These are phyloP conservation scores for Xestoiulus laeticollis DNA, from an alignment of 2,888 invertebrate genomes.

Conservation along the genomic window DNA sequence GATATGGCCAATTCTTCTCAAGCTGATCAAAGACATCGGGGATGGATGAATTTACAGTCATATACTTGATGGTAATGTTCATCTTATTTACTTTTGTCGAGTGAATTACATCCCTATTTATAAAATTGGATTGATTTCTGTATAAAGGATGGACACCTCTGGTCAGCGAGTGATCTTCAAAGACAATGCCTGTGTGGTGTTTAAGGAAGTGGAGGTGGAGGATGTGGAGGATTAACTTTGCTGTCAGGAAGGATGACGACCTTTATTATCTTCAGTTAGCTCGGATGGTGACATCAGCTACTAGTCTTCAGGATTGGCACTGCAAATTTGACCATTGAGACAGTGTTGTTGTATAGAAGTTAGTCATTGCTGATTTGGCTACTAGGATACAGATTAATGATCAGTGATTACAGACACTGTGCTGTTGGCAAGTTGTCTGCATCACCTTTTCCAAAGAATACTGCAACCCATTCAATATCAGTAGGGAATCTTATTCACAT, in stretches of 20 bases:
- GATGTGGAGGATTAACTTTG: not conserved
- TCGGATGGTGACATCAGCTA: no score
- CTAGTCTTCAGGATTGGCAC: no score
- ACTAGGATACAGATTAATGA: not conserved
- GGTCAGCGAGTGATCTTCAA: not conserved
- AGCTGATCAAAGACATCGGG: not conserved
- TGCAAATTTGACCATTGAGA: no score
- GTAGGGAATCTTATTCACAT: not conserved
- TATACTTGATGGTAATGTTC: not conserved
- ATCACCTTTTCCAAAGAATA: not conserved
- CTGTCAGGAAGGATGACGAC: not conserved
- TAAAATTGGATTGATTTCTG: not conserved
- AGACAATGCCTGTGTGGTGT: not conserved
- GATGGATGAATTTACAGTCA: not conserved
- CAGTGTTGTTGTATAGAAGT: not conserved
- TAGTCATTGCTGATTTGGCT: not conserved
- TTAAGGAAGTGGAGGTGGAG: not conserved
- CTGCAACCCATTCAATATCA: not conserved
- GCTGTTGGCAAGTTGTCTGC: not conserved
- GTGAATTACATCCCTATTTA: not conserved
- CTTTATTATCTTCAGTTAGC: not conserved
- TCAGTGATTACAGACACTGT: not conserved
- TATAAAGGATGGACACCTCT: not conserved
- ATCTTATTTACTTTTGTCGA: not conserved
- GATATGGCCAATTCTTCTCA: not conserved